These are phyloP conservation scores for Rhinophrynus dorsalis DNA, from an alignment of 2,797 vertebrate genomes.

Conservation along the genomic window DNA sequence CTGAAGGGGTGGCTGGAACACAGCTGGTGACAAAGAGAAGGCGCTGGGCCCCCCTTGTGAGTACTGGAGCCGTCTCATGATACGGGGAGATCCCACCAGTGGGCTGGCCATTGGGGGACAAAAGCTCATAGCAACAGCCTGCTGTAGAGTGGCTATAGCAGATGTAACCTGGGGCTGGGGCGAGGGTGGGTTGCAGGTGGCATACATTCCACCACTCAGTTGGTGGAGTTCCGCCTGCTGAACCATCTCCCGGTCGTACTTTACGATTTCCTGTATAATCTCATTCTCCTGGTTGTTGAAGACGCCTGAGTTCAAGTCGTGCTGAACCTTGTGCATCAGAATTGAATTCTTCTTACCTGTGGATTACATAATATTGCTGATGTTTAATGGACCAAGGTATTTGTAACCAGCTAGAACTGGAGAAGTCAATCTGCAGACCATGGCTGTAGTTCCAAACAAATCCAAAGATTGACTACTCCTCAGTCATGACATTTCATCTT, in stretches of 20 bases:
- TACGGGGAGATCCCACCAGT: constrained; percentile 81
- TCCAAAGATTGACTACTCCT: neutral
- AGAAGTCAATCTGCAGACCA: no score
- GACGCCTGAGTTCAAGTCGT: constrained; percentile 91
- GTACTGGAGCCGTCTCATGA: constrained; percentile 82
- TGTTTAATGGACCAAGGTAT: neutral
- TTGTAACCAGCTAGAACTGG: no score
- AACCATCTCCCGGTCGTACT: constrained; percentile 97
- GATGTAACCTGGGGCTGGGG: constrained; percentile 80
- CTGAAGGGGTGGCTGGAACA: constrained; percentile 68
- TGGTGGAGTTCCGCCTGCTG: constrained; percentile 86
- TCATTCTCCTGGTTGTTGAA: constrained; percentile 98
- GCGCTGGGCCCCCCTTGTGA: constrained; percentile 75
- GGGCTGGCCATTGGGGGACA: constrained; percentile 86
- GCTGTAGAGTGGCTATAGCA: constrained; percentile 91
- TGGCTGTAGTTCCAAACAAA: neutral
- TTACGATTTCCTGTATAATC: constrained; percentile 98
- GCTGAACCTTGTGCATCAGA: constrained; percentile 96
- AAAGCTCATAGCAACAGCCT: constrained; percentile 96
- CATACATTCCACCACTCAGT: constrained; percentile 73
- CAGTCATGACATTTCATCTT: neutral
- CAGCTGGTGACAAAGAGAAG: constrained; percentile 75
- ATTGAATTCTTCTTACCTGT: constrained; percentile 97
- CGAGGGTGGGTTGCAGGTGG: constrained; percentile 57
- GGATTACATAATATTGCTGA: neutral